Base-by-base conservation (phyloP, 1,140 invertebrate species). In the Trypoxylus dichotomus region DNA sequence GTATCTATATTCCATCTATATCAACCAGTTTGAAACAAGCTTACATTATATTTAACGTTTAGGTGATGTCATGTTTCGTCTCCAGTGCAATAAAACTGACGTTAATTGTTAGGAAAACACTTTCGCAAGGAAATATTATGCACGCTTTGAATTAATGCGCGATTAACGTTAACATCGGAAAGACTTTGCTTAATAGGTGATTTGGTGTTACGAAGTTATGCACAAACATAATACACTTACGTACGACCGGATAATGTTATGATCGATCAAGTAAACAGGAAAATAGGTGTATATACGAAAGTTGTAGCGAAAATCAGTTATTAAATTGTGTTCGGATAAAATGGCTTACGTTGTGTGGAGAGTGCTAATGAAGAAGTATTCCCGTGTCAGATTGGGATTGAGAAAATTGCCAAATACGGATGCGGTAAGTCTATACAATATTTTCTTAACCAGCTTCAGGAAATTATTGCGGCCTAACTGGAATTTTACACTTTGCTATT, bases 261-360 rank as follows among this genome's bases (percentile, higher is more conserved):
- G 24, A 27, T 68, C 3, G 60, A 5, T 68, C 21, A 68, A 68
- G 24, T 68, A 29, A 54, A 54, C 47, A 54, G 47, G 47, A 54
- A 19, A 54, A 54, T 54, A 54, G 15, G 47, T 54, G 47, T 54
- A 54, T 54, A 54, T 54, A n/a, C 47, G 47, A 19, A 54, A 6
- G 19, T 54, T 29, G 21, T 68, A 68, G 72, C 41, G 32, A 41
- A 10, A 13, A 41, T 15, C 21, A 1, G 15, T 74, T 19, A 19
- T 74, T 74, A 41, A 43, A 24, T 15, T 15, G 21, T 74, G 10
- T 7, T 42, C 29, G 7, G 5, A 10, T 15, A 75, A 19, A 10
- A 85, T 84, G 85, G 85, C 83, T 78, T 85, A 85, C 79, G 83
- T 85, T 75, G 79, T 85, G 73, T 85, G 84, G 84, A 83, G 84